phyloP scores from a whole-genome alignment of 2,113 vertebrate species.

The Tinamus guttatus region DNA sequence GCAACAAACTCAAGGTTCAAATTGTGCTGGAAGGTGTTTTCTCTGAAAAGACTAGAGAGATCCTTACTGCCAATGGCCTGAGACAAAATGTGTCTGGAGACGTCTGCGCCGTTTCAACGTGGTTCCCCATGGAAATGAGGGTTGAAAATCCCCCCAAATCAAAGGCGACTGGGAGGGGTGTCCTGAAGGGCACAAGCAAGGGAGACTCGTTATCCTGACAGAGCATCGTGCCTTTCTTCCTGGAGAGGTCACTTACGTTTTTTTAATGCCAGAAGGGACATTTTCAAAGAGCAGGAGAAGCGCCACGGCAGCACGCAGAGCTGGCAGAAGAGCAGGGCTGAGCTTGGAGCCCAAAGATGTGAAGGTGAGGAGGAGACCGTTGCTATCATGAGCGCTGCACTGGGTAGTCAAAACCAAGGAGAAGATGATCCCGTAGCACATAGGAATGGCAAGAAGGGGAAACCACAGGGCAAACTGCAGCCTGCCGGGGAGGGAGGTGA shows the following conservation, averaged over 20 bases:
- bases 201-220: background rate
- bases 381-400: background rate
- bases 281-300: background rate
- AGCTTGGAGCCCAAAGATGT: background rate
- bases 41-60: background rate
- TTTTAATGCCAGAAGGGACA: background rate
- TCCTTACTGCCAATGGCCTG: fast-evolving
- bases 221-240: background rate
- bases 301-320: fast-evolving
- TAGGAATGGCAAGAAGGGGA: background rate
- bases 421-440: background rate
- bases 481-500: background rate
- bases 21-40: background rate
- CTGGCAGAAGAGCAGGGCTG: fast-evolving
- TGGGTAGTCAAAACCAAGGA: background rate
- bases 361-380: background rate
- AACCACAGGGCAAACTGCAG: background rate
- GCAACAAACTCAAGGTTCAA: background rate
- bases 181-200: background rate
- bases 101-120: background rate
- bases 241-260: background rate
- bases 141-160: background rate
- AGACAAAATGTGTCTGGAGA: background rate
- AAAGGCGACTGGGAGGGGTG: background rate
- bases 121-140: background rate